Conservation (phyloP, 2,113 vertebrate genomes). For the Gobiocypris rarus region DNA sequence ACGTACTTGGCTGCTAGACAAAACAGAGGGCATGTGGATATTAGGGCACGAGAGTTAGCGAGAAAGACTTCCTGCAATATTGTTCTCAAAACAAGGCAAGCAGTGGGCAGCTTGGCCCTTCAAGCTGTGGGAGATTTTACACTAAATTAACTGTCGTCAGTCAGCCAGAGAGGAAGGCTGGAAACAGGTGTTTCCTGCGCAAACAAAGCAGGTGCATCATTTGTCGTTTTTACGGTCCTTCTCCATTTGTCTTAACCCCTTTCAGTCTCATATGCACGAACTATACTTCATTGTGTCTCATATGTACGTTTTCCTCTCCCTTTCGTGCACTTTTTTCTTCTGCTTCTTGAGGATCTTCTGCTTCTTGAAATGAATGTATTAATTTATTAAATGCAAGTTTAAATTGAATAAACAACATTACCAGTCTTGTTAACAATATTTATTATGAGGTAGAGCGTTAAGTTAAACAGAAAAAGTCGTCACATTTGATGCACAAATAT, state of each 20-base stretch:
- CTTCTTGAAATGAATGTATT: background rate
- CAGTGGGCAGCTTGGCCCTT: slow-evolving; percentile 32
- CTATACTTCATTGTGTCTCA: background rate
- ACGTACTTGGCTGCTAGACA: slow-evolving; percentile 52
- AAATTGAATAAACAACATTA: background rate
- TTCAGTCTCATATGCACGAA: slow-evolving; percentile 13
- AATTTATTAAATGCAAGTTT: background rate
- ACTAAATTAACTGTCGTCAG: slow-evolving; percentile 76
- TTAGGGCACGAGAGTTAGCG: slow-evolving; percentile 55
- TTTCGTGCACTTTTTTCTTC: background rate
- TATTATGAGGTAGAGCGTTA: slow-evolving; percentile 42
- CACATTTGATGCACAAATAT: slow-evolving; percentile 1
- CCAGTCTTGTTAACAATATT: slow-evolving; percentile 9
- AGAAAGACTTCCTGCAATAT: slow-evolving; percentile 45
- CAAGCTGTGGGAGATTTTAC: slow-evolving; percentile 57
- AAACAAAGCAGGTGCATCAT: slow-evolving; percentile 69
- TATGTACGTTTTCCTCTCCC: too few species aligned
- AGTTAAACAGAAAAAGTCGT: slow-evolving; percentile 17
- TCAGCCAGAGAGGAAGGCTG: slow-evolving; percentile 59
- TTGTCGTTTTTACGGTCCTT: background rate
- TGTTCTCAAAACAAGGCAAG: slow-evolving; percentile 57
- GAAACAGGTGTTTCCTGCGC: slow-evolving; percentile 77
- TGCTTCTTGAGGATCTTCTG: too few species aligned
- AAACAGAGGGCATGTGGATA: slow-evolving; percentile 48
- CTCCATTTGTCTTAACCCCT: background rate